Evolutionary conservation across 2,888 invertebrate species (phyloP).

Genomic region (Pammene fasciana): DNA sequence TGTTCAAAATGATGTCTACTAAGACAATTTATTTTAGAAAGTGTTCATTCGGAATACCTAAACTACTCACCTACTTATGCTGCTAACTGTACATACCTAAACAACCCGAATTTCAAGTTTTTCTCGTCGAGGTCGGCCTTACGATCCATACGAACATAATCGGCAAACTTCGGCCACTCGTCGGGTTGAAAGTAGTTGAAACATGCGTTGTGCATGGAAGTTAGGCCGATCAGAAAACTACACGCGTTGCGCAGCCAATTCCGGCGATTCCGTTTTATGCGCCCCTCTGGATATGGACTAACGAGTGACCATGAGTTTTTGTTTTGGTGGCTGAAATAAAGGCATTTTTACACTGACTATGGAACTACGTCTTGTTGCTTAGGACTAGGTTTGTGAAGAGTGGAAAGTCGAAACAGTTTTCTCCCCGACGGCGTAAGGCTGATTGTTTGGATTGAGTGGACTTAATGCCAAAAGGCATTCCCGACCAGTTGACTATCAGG

Average conservation of each 20-base stretch:
- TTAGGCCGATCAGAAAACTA: conserved; percentile 65
- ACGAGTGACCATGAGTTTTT: conserved; percentile 45
- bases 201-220: conserved; percentile 30
- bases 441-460: too few relatives aligned
- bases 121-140: not conserved
- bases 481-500: too few relatives aligned
- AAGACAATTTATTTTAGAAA: too few relatives aligned
- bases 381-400: too few relatives aligned
- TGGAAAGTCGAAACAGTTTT: too few relatives aligned
- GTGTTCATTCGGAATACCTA: too few relatives aligned
- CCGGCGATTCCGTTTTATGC: conserved; percentile 67
- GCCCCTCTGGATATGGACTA: conserved; percentile 57
- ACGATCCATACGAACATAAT: conserved; percentile 6
- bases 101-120: not conserved
- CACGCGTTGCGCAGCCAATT: conserved; percentile 62
- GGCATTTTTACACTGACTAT: not conserved
- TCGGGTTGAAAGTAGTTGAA: conserved; percentile 23
- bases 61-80: too few relatives aligned
- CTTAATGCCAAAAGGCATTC: too few relatives aligned
- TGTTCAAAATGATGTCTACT: too few relatives aligned
- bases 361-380: too few relatives aligned
- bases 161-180: conserved; percentile 15
- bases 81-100: too few relatives aligned
- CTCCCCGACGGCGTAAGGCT: too few relatives aligned
- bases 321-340: not conserved